Conservation (phyloP, 2,797 vertebrate genomes). For the Gymnothorax reevesii region DNA sequence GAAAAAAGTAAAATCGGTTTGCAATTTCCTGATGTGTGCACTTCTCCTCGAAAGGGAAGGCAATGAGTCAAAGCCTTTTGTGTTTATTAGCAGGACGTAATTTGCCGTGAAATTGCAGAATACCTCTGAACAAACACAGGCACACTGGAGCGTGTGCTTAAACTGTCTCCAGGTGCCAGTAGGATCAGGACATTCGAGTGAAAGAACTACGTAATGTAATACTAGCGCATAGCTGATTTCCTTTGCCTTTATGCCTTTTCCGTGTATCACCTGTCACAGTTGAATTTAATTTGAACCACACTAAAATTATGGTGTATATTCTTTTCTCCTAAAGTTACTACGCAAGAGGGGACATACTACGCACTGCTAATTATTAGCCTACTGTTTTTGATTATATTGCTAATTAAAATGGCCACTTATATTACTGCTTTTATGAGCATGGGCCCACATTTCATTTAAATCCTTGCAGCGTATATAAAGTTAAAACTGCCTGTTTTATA, state of each 20-base stretch:
- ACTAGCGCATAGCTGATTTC: not conserved
- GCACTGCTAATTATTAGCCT: not conserved
- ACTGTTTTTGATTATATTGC: constrained; percentile 2
- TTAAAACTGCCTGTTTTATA: not conserved
- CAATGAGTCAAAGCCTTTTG: not conserved
- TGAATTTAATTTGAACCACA: not conserved
- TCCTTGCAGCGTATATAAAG: not conserved
- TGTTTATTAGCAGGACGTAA: constrained; percentile 36
- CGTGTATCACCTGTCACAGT: not conserved
- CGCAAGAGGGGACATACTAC: not conserved
- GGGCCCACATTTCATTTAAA: not conserved
- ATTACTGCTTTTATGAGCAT: not conserved
- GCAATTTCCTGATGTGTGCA: not conserved
- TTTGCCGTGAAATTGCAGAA: constrained; percentile 48
- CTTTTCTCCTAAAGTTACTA: not conserved
- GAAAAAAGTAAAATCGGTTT: not conserved
- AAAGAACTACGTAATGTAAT: not conserved
- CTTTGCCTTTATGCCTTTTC: not conserved
- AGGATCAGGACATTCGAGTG: not conserved
- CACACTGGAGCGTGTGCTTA: constrained; percentile 30
- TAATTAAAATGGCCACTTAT: constrained; percentile 42
- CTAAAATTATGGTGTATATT: not conserved
- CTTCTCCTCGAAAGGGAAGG: not conserved
- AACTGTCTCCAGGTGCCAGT: not conserved
- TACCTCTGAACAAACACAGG: constrained; percentile 11